Conservation (phyloP, 2,888 invertebrate species). For the Drosophila falleni region DNA sequence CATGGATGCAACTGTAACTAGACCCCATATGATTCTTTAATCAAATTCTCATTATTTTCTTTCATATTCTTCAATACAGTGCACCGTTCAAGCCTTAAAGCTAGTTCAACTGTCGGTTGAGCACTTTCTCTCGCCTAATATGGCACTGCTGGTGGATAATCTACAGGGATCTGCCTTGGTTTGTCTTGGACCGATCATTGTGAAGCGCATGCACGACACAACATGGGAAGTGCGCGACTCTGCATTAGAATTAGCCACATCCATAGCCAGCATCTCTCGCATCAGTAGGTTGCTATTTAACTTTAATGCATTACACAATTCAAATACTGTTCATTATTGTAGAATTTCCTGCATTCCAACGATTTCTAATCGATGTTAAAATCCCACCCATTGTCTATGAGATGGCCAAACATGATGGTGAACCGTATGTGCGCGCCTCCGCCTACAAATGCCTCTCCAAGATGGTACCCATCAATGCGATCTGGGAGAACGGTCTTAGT, state of each 20-base stretch:
- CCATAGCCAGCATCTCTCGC: constrained; percentile 89
- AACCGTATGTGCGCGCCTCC: constrained; percentile 91
- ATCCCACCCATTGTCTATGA: constrained; percentile 89
- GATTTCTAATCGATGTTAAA: constrained; percentile 88
- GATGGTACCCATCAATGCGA: constrained; percentile 88
- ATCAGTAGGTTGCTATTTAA: constrained; percentile 87
- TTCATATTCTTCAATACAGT: constrained; percentile 86
- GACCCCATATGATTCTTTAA: neutral
- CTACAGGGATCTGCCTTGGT: constrained; percentile 88
- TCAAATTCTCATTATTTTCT: neutral
- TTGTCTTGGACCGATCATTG: constrained; percentile 89
- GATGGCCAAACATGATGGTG: constrained; percentile 89
- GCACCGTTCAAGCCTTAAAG: constrained; percentile 90
- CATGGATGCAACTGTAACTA: constrained; percentile 86
- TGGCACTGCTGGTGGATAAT: constrained; percentile 90
- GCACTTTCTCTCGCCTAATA: constrained; percentile 91
- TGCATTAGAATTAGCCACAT: constrained; percentile 90
- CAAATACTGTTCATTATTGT: neutral
- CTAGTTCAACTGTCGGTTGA: constrained; percentile 89
- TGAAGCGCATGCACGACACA: constrained; percentile 89
- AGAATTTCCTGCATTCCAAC: constrained; percentile 93
- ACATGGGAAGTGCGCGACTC: constrained; percentile 93
- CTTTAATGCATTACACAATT: neutral
- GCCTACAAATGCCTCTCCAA: constrained; percentile 90
- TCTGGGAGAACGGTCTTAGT: constrained; percentile 89